Conservation (phyloP, 2,113 vertebrate species). For the Cichladusa arquata region DNA sequence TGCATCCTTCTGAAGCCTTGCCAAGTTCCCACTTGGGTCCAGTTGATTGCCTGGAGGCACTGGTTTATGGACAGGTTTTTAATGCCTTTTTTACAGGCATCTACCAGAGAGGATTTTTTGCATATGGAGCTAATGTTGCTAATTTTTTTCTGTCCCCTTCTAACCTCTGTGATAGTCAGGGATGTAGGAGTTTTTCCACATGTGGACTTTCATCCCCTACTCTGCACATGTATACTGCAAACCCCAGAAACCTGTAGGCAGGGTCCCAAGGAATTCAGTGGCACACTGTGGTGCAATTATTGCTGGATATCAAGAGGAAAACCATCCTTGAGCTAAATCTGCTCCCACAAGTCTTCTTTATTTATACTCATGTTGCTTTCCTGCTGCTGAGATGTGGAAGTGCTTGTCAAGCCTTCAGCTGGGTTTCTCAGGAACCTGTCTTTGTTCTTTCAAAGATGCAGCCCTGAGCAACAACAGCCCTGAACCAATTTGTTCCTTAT, state of each 20-base stretch:
- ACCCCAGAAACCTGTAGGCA: not conserved
- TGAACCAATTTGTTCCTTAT: not conserved
- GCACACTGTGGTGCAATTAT: not conserved
- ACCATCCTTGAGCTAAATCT: not conserved
- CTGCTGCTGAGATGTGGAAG: not conserved
- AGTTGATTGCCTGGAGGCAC: not conserved
- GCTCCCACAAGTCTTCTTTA: not conserved
- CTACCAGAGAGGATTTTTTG: not conserved
- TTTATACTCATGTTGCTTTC: not conserved
- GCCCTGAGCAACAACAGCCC: not conserved
- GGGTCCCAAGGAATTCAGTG: not conserved
- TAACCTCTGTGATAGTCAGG: not conserved
- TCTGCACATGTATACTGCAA: not conserved
- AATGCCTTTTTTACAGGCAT: not conserved
- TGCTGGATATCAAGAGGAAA: not conserved
- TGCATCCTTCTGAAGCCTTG: not conserved
- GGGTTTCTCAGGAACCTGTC: not conserved
- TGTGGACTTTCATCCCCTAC: not conserved
- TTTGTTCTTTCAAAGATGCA: not conserved
- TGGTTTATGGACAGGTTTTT: not conserved
- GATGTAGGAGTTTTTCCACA: not conserved
- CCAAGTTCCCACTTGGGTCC: not conserved
- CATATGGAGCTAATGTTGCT: not conserved
- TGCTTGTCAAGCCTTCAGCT: not conserved
- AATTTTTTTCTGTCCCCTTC: not conserved